These are phyloP conservation scores for Trissoscelio sp. DNA, from an alignment of 2,888 invertebrate species.

Conservation along the genomic window DNA sequence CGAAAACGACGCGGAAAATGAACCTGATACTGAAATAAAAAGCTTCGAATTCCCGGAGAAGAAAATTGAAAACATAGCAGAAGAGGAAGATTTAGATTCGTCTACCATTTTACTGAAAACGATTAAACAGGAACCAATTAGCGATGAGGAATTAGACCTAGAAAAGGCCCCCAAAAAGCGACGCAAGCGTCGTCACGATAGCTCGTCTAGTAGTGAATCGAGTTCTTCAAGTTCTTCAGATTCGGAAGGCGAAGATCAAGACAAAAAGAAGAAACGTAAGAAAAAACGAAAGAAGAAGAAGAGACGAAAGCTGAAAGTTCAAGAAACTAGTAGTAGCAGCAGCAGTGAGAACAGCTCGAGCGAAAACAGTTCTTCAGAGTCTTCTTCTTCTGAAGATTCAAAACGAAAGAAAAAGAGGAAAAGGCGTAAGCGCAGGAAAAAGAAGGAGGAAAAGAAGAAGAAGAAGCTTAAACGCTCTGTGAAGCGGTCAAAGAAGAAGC, in stretches of 20 bases:
- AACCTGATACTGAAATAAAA: constrained; percentile 28
- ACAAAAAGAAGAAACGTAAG: constrained; percentile 67
- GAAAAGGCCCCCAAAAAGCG: constrained; percentile 70
- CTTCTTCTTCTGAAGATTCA: constrained; percentile 55
- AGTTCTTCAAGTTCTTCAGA: constrained; percentile 76
- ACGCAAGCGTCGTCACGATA: constrained; percentile 66
- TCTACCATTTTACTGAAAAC: constrained; percentile 23
- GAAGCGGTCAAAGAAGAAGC: constrained; percentile 72
- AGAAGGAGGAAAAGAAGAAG: constrained; percentile 69
- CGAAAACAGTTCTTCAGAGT: constrained; percentile 40
- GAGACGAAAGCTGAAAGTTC: constrained; percentile 24
- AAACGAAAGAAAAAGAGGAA: constrained; percentile 71
- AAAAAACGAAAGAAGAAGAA: constrained; percentile 51
- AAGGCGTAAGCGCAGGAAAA: constrained; percentile 75
- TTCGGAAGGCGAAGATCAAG: constrained; percentile 71
- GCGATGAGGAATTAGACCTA: constrained; percentile 70
- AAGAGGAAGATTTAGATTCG: constrained; percentile 5
- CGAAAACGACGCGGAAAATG: not conserved
- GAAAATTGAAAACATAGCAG: constrained; percentile 29
- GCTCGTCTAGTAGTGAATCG: constrained; percentile 75
- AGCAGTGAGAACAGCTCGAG: constrained; percentile 76
- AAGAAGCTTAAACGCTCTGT: constrained; percentile 67
- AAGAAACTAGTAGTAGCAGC: constrained; percentile 73
- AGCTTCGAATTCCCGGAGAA: constrained; percentile 9
- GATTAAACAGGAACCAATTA: constrained; percentile 78